Base-by-base conservation (phyloP, 92 coral and sea anemone species). In the Virgularia gustaviana region DNA sequence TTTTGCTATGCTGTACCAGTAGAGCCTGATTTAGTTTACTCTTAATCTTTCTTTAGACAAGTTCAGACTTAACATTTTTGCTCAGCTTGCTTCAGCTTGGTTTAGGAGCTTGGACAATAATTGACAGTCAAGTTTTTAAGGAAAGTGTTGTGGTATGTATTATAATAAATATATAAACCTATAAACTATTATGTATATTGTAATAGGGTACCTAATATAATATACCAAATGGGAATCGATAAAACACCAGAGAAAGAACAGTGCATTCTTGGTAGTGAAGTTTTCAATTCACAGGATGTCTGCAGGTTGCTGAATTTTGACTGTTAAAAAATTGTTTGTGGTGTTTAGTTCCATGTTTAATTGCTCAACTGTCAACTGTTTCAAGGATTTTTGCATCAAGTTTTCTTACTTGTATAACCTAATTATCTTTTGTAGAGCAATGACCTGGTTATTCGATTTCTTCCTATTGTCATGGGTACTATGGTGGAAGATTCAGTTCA, bases 61-160 rank as follows among this genome's bases (percentile, higher is more conserved):
- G 80, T 77, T 49, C 75, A 41, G 99, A 94, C 49, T 78, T 89
- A 15, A 75, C 77, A 41, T 94, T 94, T 75, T 76, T 94, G 51
- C 52, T 94, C 44, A 78, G 91, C 38, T 76, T 94, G 36, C 81
- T 94, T 22, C 90, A 88, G 75, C 86, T 94, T 47, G 99, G 99
- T 19, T 87, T 89, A 36, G 86, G 96, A 65, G 99, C 99, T 9
- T 94, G 99, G 99, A 80, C 88, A 32, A 94, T 89, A 96, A 94
- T 94, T 61, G 89, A 88, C 23, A 89, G 87, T 49, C 99, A 94
- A 29, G 86, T 85, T 24, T 94, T 94, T 62, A 89, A 80, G 62
- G 99, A 94, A 57, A 61, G 63, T 27, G 82, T 88, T 20, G 70
- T 89, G 96, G 99, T 94, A 75, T 77, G 92, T 36, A n/a, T n/a